Base-by-base conservation (phyloP, 2,888 invertebrate genomes). In the Priocnemis perturbator region DNA sequence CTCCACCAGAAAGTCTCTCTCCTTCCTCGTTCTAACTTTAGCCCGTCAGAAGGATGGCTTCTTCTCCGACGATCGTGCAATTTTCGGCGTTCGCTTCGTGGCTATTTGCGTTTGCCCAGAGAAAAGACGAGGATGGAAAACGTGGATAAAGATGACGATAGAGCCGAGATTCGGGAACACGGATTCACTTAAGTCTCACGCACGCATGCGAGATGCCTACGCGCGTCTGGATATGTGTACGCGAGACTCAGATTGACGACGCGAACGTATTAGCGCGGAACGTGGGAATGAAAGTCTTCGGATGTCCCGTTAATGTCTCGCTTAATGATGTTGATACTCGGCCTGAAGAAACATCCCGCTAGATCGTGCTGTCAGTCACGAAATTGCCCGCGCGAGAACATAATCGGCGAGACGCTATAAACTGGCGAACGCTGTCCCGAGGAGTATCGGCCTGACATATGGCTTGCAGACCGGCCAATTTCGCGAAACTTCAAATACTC, bases 11-110 rank as follows among this genome's bases (percentile, higher is more conserved):
- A 37, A 37, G 37, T 61, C 69, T 77, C 74, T 73, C 77, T 76
- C 82, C 85, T 84, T 86, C 84, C 85, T 85, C 82, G 78, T 85
- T 85, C 85, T 83, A 86, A 83, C 76, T 80, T 83, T 85, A 85
- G 82, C 78, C 63, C 60, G 64, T 56, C 15, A 50, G 76, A 79
- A 82, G 78, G 82, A 82, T 74, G 77, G 73, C 77, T 67, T 79
- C 67, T 71, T 73, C 76, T 63, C 64, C 73, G 71, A 55, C 71
- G 69, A 72, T 53, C 73, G 63, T 66, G 78, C 82, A 71, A 78
- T 80, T 79, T 78, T 74, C 62, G 65, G 63, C 73, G 71, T 61
- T 73, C 63, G 64, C 44, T 37, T 37, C 37, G 37, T 56, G 69
- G 81, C 78, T 83, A 83, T 83, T 81, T 82, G 77, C 73, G 82